Base-by-base conservation (phyloP, 1,140 invertebrate genomes). In the Leptinotarsa texana region DNA sequence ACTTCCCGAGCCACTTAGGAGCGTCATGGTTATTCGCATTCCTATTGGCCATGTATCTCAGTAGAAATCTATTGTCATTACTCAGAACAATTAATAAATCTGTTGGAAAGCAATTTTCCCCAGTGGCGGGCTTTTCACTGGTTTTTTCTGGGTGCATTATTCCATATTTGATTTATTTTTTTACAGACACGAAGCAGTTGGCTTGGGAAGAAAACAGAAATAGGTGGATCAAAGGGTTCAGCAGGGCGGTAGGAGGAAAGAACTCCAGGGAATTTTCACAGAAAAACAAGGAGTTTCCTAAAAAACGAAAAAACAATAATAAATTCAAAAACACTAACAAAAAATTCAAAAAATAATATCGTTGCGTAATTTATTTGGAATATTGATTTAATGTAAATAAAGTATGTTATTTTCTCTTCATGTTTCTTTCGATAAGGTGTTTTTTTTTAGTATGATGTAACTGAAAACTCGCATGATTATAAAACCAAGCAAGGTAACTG, bases 161-260 rank as follows among this genome's bases (percentile, higher is more conserved):
- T 42, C 8, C 33, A 42, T 42, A 42, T 42, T 42, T 18, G 47
- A 61, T 69, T 63, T 63, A 33, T 42, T 74, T 47, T 49, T 78
- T 78, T 81, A 71, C 76, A 84, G 83, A 79, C 75, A 69, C 71
- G 42, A 83, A 83, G 72, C 84, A 85, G 79, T 71, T 85, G 18
- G 75, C 74, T 3, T 85, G 84, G 84, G 84, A 85, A 80, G 77
- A 81, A 18, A 84, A 82, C 18, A 77, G 84, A 21, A 81, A 85
- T 75, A 75, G 75, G 13, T 85, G 84, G 83, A 67, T 85, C 5
- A 76, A 82, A 69, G 82, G 83, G 11, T 84, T 79, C 75, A 78
- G 83, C 66, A 78, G 71, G 18, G 80, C 81, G 13, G 67, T 82
- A 22, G 79, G 76, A 75, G 74, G 69, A 42, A 73, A 75, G 61